Evolutionary conservation across 2,888 invertebrate genomes (phyloP).

Genomic region (Hydrotaea cyrtoneurina): DNA sequence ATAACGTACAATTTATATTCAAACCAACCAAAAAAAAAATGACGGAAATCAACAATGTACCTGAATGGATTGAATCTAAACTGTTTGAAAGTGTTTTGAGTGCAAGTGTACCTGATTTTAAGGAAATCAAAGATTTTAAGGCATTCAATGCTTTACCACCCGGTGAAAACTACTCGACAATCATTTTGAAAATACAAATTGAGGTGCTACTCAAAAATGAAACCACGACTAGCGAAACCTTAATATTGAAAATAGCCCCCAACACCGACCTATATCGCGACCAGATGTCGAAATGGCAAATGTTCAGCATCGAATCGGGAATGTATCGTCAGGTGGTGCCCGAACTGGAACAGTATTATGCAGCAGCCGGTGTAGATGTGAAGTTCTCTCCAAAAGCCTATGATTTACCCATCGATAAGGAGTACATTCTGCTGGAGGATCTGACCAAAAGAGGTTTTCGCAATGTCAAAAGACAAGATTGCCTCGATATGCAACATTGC

Average conservation of each 20-base stretch:
- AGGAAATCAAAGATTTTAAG: slow-evolving; percentile 69
- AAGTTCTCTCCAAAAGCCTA: slow-evolving; percentile 73
- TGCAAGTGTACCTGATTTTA: slow-evolving; percentile 66
- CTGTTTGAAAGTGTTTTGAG: slow-evolving; percentile 70
- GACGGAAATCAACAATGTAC: slow-evolving; percentile 54
- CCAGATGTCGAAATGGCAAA: slow-evolving; percentile 70
- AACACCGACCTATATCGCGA: slow-evolving; percentile 59
- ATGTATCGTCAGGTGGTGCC: slow-evolving; percentile 74
- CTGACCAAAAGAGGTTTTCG: slow-evolving; percentile 70
- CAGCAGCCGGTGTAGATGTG: slow-evolving; percentile 67
- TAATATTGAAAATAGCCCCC: slow-evolving; percentile 76
- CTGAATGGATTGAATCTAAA: slow-evolving; percentile 72
- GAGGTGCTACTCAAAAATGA: slow-evolving; percentile 35
- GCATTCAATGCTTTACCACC: slow-evolving; percentile 69
- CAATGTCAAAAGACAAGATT: slow-evolving; percentile 70
- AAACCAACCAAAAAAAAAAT: neutral
- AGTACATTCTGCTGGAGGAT: slow-evolving; percentile 74
- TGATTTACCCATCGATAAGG: slow-evolving; percentile 59
- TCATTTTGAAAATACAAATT: slow-evolving; percentile 73
- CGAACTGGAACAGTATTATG: slow-evolving; percentile 75
- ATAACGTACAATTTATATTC: too few species aligned
- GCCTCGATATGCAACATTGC: slow-evolving; percentile 74
- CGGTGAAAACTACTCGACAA: slow-evolving; percentile 76
- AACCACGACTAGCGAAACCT: slow-evolving; percentile 61
- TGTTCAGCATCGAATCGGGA: slow-evolving; percentile 77